A percentile compares a stretch with the other conserved stretches of the same genome.
phyloP scores from a whole-genome alignment of 2,797 vertebrate species.

The Antrozous pallidus region DNA sequence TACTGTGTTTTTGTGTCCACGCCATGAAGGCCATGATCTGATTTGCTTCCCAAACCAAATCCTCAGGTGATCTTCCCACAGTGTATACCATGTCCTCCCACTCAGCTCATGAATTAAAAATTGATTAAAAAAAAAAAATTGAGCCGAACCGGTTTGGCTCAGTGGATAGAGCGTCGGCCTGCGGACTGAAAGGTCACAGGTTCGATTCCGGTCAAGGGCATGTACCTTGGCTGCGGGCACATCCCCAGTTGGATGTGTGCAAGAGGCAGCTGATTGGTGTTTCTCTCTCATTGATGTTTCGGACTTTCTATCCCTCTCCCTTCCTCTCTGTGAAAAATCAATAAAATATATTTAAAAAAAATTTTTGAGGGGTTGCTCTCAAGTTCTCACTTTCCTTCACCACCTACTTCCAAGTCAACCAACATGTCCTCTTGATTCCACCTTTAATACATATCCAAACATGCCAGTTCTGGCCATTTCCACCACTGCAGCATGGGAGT shows the following conservation, averaged over 20 bases:
- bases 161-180: too few species aligned
- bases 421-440: background rate
- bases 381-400: background rate
- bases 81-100: background rate
- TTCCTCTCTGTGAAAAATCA: too few species aligned
- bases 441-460: background rate
- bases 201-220: too few species aligned
- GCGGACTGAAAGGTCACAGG: too few species aligned
- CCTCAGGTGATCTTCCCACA: background rate
- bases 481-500: rapidly evolving
- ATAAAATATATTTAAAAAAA: too few species aligned
- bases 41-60: background rate
- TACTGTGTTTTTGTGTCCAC: background rate
- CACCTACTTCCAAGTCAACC: background rate
- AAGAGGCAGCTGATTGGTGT: too few species aligned
- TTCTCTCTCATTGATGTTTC: too few species aligned
- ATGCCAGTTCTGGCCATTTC: background rate
- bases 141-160: too few species aligned
- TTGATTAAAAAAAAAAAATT: too few species aligned
- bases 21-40: background rate
- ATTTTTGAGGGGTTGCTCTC: background rate
- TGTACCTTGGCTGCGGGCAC: too few species aligned
- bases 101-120: background rate
- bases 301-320: too few species aligned
- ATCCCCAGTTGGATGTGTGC: too few species aligned